Evolutionary conservation across 2,113 vertebrate species (phyloP), one percentile per base, ranked within the genome.

Genomic region (Haemorhous mexicanus): DNA sequence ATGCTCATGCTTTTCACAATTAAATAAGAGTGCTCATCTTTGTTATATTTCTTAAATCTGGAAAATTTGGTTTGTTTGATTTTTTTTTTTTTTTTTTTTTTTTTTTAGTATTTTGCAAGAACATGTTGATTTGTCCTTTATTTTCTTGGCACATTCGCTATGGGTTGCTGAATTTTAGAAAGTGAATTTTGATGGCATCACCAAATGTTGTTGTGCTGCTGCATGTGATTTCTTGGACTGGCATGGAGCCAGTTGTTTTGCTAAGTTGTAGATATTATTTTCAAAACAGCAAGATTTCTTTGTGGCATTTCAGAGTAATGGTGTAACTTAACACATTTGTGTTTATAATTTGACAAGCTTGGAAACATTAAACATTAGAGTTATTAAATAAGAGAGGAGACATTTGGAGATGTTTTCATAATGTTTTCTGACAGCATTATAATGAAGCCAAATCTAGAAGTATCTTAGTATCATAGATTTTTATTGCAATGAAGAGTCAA

Each of bases 371-470:
- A 63, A 62, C 86, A 83, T 76, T 72, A 75, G 55, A 28, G 75
- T 59, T 79, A 93, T 92, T 93, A 83, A 92, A 84, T 76, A 87
- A 77, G 43, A 85, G 83, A 67, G 50, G 79, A 88, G 63, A 37
- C 63, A 56, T 77, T 94, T 96, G 86, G 89, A 84, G 58, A 64
- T 94, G 68, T 84, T 96, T 94, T 87, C 49, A 27, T 96, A 94
- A 93, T 84, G 58, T 75, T 91, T 96, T 87, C 68, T 91, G 85
- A 84, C 94, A 92, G 73, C 68, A 62, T 93, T 94, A 58, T 95
- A 94, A 94, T 92, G 83, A 93, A 95, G 67, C 56, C 76, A 89
- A 89, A 95, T 86, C 73, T 72, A 78, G 53, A 72, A 96, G 53
- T 89, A 63, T 92, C 61, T 70, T 62, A 56, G 72, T 68, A 72